Conservation (phyloP, 2,113 vertebrate genomes). For the Oenanthe melanoleuca region DNA sequence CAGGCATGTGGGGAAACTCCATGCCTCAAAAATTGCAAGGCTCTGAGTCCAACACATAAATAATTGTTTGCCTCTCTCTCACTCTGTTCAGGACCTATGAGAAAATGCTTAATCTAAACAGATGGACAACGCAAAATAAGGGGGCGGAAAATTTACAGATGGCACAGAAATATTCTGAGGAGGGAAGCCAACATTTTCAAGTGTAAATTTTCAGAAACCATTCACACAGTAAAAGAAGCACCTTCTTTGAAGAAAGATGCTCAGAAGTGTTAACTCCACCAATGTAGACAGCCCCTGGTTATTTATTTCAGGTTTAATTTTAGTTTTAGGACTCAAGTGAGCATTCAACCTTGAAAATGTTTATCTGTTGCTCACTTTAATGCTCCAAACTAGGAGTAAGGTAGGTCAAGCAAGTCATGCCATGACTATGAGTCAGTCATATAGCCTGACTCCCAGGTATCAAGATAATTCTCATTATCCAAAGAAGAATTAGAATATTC, state of each 20-base stretch:
- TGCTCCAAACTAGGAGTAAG: background rate
- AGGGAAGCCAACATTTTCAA: background rate
- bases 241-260: background rate
- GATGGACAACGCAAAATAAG: background rate
- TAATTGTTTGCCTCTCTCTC: accelerated
- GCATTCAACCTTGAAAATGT: slow-evolving; percentile 1
- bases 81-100: background rate
- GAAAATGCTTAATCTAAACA: slow-evolving; percentile 2
- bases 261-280: background rate
- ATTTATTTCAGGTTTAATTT: background rate
- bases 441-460: background rate
- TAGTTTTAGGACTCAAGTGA: slow-evolving; percentile 7
- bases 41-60: background rate
- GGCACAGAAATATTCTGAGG: background rate
- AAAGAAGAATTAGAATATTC: background rate
- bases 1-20: background rate
- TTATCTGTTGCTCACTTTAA: background rate
- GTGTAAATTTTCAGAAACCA: background rate
- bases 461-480: background rate
- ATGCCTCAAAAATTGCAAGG: background rate
- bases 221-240: background rate
- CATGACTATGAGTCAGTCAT: background rate
- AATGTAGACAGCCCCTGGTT: background rate
- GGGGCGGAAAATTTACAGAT: background rate
- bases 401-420: background rate